phyloP scores from a whole-genome alignment of 2,113 vertebrate species.

The Dicerorhinus sumatrensis region DNA sequence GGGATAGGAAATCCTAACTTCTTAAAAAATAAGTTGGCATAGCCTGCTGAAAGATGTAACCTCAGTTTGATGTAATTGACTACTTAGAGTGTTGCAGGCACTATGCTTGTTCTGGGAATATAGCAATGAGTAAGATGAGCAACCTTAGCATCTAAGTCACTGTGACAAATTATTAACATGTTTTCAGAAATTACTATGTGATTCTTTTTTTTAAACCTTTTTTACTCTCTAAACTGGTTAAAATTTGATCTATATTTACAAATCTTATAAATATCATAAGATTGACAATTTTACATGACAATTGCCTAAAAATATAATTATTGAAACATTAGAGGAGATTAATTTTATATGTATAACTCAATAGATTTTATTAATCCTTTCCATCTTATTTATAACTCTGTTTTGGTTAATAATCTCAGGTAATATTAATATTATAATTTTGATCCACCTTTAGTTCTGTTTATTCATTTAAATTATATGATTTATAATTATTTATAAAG shows the following conservation, averaged over 20 bases:
- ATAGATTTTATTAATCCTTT: slow-evolving; percentile 57
- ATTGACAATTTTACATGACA: slow-evolving; percentile 2
- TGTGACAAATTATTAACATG: neutral
- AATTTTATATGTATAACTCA: neutral
- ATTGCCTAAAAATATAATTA: slow-evolving; percentile 13
- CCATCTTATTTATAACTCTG: slow-evolving; percentile 46
- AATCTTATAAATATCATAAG: neutral
- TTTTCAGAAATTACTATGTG: slow-evolving; percentile 4
- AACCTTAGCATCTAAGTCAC: neutral
- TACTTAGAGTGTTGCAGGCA: neutral
- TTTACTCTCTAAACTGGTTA: slow-evolving; percentile 6
- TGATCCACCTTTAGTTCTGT: slow-evolving; percentile 65
- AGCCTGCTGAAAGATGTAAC: neutral
- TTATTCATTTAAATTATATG: slow-evolving; percentile 76
- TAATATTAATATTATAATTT: slow-evolving; percentile 73
- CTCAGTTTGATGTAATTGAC: neutral
- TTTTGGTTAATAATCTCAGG: slow-evolving; percentile 67
- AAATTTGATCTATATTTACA: slow-evolving; percentile 45
- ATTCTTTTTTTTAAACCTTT: neutral
- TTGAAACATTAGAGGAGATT: slow-evolving; percentile 12
- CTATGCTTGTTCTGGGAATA: slow-evolving; percentile 8
- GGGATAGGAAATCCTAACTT: neutral
- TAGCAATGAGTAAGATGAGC: neutral
- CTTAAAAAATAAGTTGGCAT: slow-evolving; percentile 24
- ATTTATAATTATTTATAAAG: slow-evolving; percentile 72